Evolutionary conservation across 2,797 vertebrate species (phyloP).

Genomic region (Esox masquinongy): DNA sequence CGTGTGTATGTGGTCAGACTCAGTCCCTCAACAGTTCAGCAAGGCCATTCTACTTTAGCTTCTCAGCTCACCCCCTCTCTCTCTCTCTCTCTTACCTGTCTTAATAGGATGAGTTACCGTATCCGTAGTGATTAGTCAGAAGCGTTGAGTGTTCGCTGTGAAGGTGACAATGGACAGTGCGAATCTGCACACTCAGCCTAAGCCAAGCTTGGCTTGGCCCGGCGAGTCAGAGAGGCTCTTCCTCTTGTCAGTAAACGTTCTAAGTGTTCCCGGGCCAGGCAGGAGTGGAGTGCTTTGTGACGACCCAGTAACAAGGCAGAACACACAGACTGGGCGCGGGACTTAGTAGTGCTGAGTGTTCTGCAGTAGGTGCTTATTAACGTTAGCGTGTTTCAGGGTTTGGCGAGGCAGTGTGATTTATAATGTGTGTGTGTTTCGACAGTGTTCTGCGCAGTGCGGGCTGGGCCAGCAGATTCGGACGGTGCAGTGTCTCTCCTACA

Average conservation of each 20-base stretch:
- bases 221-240: neutral
- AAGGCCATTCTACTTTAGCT: neutral
- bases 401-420: neutral
- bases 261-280: neutral
- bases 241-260: neutral
- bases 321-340: neutral
- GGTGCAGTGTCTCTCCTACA: slow-evolving; percentile 94
- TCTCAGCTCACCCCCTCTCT: neutral
- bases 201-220: neutral
- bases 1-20: neutral
- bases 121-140: neutral
- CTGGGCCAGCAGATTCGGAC: slow-evolving; percentile 95
- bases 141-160: neutral
- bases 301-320: neutral
- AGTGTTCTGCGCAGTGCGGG: slow-evolving; percentile 98
- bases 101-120: slow-evolving; percentile 2
- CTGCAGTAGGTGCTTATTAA: neutral
- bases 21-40: neutral
- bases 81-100: neutral
- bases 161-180: neutral
- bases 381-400: neutral
- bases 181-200: neutral
- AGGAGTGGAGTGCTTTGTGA: neutral
- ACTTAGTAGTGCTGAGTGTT: too few relatives aligned
- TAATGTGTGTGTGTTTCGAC: slow-evolving; percentile 29